Conservation (phyloP, 2,888 invertebrate genomes). For the Ceriagrion tenellum region DNA sequence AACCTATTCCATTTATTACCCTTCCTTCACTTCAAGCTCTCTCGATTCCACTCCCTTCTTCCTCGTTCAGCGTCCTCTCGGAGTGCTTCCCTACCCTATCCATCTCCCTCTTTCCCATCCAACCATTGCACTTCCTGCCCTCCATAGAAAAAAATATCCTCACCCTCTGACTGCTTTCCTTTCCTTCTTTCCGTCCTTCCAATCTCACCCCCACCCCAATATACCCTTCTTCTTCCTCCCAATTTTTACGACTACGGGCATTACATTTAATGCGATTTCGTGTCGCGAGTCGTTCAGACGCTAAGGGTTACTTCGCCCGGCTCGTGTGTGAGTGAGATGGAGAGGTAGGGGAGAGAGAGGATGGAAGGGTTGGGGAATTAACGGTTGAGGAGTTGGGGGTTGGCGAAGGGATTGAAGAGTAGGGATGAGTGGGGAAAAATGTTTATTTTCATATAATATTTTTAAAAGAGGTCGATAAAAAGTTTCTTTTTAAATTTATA, state of each 20-base stretch:
- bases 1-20: neutral
- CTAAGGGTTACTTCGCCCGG: neutral
- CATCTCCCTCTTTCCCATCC: too few species aligned
- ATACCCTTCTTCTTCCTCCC: neutral
- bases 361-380: neutral
- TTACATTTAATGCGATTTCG: slow-evolving; percentile 42
- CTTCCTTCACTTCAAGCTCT: neutral
- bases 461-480: too few species aligned
- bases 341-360: neutral
- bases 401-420: neutral
- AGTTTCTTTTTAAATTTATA: too few species aligned
- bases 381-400: neutral
- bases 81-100: neutral
- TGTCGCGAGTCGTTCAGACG: slow-evolving; percentile 33
- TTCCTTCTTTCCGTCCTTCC: too few species aligned
- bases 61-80: neutral
- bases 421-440: too few species aligned
- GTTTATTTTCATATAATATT: too few species aligned
- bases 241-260: slow-evolving; percentile 33
- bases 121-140: neutral
- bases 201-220: too few species aligned
- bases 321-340: too few species aligned
- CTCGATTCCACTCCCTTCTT: neutral
- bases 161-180: neutral
- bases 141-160: too few species aligned